Conservation (phyloP, 2,888 invertebrate genomes). For the Elmis aenea region DNA sequence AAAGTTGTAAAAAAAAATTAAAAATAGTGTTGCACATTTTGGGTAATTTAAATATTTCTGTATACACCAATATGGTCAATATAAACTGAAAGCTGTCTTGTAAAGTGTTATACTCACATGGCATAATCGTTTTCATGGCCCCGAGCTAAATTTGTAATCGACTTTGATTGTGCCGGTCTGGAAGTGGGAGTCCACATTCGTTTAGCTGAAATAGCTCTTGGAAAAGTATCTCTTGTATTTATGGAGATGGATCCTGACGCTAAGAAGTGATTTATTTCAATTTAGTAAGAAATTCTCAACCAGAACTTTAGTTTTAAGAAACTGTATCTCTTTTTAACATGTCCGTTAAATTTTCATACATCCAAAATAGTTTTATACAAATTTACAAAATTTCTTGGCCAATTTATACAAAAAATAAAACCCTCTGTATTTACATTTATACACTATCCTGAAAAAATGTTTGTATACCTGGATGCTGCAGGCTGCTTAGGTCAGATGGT, state of each 20-base stretch:
- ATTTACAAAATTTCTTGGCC: conserved; percentile 18
- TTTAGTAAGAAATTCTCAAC: conserved; percentile 4
- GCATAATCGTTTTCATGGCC: conserved; percentile 27
- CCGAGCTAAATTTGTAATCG: conserved; percentile 31
- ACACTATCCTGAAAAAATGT: no score
- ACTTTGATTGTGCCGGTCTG: conserved; percentile 32
- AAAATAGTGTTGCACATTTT: no score
- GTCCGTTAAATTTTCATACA: conserved; percentile 7
- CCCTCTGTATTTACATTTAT: conserved; percentile 17
- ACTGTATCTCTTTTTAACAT: no score
- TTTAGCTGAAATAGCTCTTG: conserved; percentile 35
- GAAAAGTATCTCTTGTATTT: conserved; percentile 41
- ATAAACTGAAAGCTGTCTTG: not conserved
- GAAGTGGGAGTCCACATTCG: conserved; percentile 34
- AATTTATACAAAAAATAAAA: conserved; percentile 31
- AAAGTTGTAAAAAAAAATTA: not conserved
- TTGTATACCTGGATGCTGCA: conserved; percentile 43
- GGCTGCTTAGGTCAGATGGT: conserved; percentile 26
- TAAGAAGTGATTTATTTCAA: conserved; percentile 29
- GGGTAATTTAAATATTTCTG: not conserved
- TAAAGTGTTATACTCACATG: conserved; percentile 21
- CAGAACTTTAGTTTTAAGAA: no score
- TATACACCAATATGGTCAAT: not conserved
- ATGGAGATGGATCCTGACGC: conserved; percentile 45
- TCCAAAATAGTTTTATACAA: conserved; percentile 19